These are phyloP conservation scores for Crocodylus rhombifer DNA, from an alignment of 2,797 vertebrate species.

Conservation along the genomic window DNA sequence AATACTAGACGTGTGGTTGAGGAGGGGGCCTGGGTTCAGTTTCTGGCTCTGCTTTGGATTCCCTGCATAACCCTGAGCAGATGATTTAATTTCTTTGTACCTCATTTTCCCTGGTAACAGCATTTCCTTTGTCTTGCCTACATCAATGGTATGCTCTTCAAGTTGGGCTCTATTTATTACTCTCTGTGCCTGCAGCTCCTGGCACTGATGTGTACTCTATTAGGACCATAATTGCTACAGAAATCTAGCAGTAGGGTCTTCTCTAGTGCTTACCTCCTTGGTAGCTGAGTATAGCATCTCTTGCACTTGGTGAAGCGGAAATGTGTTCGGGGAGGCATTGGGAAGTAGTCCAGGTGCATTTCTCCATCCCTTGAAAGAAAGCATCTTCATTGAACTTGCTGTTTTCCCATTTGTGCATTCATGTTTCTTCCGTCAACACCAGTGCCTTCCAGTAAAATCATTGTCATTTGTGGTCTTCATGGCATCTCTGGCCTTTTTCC, in stretches of 20 bases:
- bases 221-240: neutral
- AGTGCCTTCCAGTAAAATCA: neutral
- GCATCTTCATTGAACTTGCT: rapidly evolving
- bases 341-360: neutral
- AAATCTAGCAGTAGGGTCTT: rapidly evolving
- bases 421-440: neutral
- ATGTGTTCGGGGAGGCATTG: rapidly evolving
- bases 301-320: neutral
- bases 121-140: neutral
- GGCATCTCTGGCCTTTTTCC: neutral
- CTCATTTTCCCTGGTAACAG: neutral
- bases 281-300: rapidly evolving
- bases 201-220: rapidly evolving
- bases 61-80: rapidly evolving
- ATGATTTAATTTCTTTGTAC: neutral
- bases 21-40: rapidly evolving
- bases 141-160: neutral
- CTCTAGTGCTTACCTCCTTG: neutral
- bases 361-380: neutral
- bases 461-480: neutral
- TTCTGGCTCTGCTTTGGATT: neutral
- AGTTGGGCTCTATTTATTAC: neutral
- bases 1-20: neutral
- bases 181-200: neutral
- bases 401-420: neutral